Base-by-base conservation (phyloP, 2,797 vertebrate species). In the Pyrrhura leucotis region DNA sequence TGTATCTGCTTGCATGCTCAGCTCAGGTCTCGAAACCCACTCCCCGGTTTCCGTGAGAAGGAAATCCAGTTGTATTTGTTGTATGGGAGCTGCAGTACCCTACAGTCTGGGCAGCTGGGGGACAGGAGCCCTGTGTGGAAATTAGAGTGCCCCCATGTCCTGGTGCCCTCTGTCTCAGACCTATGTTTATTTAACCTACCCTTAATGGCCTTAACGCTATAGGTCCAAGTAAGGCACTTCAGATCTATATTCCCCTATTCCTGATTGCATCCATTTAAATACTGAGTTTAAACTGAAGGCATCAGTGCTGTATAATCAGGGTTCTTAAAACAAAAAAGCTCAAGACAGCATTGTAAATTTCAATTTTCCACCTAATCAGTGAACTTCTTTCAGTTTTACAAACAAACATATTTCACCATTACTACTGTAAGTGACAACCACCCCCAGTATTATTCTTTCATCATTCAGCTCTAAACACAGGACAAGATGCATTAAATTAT, bases 351-450 rank as follows among this genome's bases (percentile, higher is more conserved):
- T n/a, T 72, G 31, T 42, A 91, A 69, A 90, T 89, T 90, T 91
- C 19, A 69, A 22, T 75, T 95, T 92, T 72, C 45, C 29, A 35
- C 69, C 33, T 84, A 90, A 75, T 77, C 35, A 66, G 54, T 50
- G 77, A 21, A 45, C 25, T 89, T 80, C 37, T 83, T 95, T 88
- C 50, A 73, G 29, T 69, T 84, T 69, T 86, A 86, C n/a, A 83
- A 88, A 88, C 35, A 78, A 86, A 26, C 4, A 7, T 44, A 63
- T 90, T 94, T 94, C 50, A 73, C 37, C 37, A 76, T 37, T 74
- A 12, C 45, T 69, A 15, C 40, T 84, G 91, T 88, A 81, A 88
- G 69, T 50, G 33, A 74, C 44, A 56, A 33, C 21, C 5, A 9
- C 25, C 19, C 9, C 3, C 7, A 10, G 44, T 61, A 65, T 48